Evolutionary conservation across 2,888 invertebrate genomes (phyloP).

Genomic region (Gerris lacustris): DNA sequence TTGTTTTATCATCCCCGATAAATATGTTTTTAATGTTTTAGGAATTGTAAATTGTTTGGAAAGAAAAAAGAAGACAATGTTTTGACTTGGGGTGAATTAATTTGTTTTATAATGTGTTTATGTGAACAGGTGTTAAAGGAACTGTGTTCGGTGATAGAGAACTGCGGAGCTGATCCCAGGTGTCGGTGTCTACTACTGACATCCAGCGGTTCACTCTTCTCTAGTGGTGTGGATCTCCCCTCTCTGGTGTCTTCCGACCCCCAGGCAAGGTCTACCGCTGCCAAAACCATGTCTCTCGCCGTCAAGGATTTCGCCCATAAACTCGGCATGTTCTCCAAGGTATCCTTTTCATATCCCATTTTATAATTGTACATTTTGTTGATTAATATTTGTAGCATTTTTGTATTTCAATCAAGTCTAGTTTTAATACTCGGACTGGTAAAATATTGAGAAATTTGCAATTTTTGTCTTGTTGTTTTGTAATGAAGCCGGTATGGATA

Average conservation of each 20-base stretch:
- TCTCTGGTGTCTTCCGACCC: conserved; percentile 49
- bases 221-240: conserved; percentile 69
- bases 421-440: background rate
- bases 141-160: conserved; percentile 53
- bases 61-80: too few species aligned
- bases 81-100: too few species aligned
- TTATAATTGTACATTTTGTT: background rate
- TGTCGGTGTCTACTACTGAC: conserved; percentile 59
- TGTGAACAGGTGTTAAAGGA: conserved; percentile 54
- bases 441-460: background rate
- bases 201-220: conserved; percentile 62
- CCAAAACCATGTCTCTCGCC: conserved; percentile 54
- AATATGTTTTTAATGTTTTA: too few species aligned
- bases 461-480: background rate
- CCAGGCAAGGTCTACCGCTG: conserved; percentile 50
- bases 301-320: conserved; percentile 50
- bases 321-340: background rate
- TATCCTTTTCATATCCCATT: conserved; percentile 8
- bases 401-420: background rate
- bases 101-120: too few species aligned
- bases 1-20: too few species aligned
- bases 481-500: too few species aligned
- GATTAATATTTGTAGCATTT: background rate
- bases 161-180: conserved; percentile 49
- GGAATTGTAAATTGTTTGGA: too few species aligned